Percentiles rank a stretch among this genome's conserved stretches.
These are phyloP conservation scores for Monopterus albus DNA, from an alignment of 2,113 vertebrate species.

Conservation along the genomic window DNA sequence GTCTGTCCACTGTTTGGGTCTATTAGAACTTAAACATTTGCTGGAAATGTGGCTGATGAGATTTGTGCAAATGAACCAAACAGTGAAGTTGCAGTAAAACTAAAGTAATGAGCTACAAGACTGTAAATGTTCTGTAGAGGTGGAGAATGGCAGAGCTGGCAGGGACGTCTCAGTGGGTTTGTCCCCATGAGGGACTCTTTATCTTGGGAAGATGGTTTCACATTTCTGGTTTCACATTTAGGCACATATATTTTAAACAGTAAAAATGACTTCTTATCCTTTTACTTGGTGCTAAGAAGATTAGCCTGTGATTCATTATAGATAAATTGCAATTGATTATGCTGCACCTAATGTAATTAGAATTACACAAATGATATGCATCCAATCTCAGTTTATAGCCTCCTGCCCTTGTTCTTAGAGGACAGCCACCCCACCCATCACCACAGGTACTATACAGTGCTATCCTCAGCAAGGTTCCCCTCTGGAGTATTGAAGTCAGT, in stretches of 20 bases:
- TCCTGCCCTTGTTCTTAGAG: conserved; percentile 22
- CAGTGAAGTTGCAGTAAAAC: no score
- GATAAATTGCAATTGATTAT: conserved; percentile 21
- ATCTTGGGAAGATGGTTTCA: no score
- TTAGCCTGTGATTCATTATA: not conserved
- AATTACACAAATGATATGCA: conserved; percentile 12
- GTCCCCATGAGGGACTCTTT: no score
- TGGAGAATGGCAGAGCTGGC: no score
- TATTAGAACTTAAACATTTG: no score
- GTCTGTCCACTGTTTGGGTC: no score
- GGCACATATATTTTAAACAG: no score
- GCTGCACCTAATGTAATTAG: not conserved
- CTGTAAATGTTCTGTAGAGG: no score
- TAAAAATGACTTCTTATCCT: not conserved
- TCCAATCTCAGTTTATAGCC: conserved; percentile 1
- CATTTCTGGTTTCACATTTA: not conserved
- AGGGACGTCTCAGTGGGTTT: no score
- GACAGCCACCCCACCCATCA: conserved; percentile 2
- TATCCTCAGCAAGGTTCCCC: conserved; percentile 1
- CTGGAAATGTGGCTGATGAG: no score
- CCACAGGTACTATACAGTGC: not conserved
- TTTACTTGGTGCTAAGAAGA: not conserved
- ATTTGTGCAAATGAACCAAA: no score
- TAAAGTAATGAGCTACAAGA: no score
- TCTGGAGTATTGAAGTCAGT: conserved; percentile 24